Evolutionary conservation across 2,888 invertebrate species (phyloP).

Genomic region (Diaperis boleti): DNA sequence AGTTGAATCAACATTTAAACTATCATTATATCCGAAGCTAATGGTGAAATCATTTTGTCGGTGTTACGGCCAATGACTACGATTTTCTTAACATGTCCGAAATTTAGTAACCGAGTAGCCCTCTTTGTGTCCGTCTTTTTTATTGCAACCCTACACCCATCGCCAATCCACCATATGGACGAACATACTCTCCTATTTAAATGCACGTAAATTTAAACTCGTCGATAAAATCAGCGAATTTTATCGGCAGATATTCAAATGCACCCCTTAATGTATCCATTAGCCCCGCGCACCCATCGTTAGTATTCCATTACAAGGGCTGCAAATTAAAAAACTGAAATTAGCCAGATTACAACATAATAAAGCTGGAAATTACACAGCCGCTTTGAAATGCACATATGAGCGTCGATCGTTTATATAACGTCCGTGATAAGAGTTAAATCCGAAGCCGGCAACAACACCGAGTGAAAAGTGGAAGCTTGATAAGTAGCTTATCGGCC

Average conservation of each 20-base stretch:
- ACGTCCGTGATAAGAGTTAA: constrained; percentile 15
- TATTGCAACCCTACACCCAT: too few relatives aligned
- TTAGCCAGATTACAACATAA: not conserved
- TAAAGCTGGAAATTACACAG: not conserved
- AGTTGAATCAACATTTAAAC: too few relatives aligned
- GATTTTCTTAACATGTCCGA: too few relatives aligned
- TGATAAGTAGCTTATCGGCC: constrained; percentile 41
- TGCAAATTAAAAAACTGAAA: constrained; percentile 6
- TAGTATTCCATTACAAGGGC: constrained; percentile 28
- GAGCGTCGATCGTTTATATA: constrained; percentile 25
- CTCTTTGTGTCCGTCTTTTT: too few relatives aligned
- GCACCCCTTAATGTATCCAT: constrained; percentile 39
- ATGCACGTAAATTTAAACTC: constrained; percentile 45
- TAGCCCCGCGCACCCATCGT: constrained; percentile 6
- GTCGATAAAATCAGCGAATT: constrained; percentile 45
- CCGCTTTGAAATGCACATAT: constrained; percentile 13
- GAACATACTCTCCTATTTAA: not conserved
- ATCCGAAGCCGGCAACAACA: constrained; percentile 15
- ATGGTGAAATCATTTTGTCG: too few relatives aligned
- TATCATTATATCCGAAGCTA: too few relatives aligned
- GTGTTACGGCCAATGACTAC: too few relatives aligned
- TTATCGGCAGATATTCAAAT: constrained; percentile 39
- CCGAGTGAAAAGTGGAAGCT: constrained; percentile 37
- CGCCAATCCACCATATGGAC: not conserved
- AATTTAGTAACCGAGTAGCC: too few relatives aligned